A percentile compares a stretch with the other conserved stretches of the same genome.
These are phyloP conservation scores for Hermodice carunculata DNA, from an alignment of 2,888 invertebrate species.

Conservation along the genomic window DNA sequence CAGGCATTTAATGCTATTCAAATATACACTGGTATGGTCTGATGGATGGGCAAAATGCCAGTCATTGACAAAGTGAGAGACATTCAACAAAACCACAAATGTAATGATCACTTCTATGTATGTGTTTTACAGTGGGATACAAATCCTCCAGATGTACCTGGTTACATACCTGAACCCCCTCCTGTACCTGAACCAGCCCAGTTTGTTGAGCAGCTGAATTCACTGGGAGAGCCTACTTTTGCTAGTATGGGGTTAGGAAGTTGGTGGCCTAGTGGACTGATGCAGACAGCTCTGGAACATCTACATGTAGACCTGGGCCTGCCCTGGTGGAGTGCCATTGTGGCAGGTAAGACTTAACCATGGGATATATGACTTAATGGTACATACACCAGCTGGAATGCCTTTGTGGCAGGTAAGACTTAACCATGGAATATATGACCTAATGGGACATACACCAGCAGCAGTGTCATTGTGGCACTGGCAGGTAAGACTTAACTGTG, in stretches of 20 bases:
- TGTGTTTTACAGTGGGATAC: too few relatives aligned
- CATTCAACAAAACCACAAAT: too few relatives aligned
- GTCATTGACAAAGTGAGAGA: too few relatives aligned
- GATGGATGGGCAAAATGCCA: too few relatives aligned
- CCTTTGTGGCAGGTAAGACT: conserved; percentile 82
- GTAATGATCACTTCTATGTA: too few relatives aligned
- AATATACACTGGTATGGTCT: too few relatives aligned
- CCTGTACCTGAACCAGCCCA: conserved; percentile 9
- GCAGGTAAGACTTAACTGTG: too few relatives aligned
- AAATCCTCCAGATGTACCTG: too few relatives aligned
- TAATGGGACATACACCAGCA: too few relatives aligned
- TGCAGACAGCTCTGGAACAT: conserved; percentile 85
- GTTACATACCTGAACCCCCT: conserved; percentile 39
- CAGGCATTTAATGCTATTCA: too few relatives aligned
- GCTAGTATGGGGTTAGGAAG: conserved; percentile 86
- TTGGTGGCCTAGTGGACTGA: conserved; percentile 84
- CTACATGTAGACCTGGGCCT: conserved; percentile 84
- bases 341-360: conserved; percentile 79
- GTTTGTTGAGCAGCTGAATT: conserved; percentile 45
- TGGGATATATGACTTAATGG: too few relatives aligned
- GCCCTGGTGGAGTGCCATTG: conserved; percentile 95
- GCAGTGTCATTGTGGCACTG: conserved; percentile 87
- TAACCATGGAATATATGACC: too few relatives aligned
- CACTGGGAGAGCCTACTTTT: conserved; percentile 80
- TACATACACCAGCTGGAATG: conserved; percentile 98